Evolutionary conservation across 2,888 invertebrate genomes (phyloP), one percentile per base, ranked within the genome.

Genomic region (Cerastis leucographa): DNA sequence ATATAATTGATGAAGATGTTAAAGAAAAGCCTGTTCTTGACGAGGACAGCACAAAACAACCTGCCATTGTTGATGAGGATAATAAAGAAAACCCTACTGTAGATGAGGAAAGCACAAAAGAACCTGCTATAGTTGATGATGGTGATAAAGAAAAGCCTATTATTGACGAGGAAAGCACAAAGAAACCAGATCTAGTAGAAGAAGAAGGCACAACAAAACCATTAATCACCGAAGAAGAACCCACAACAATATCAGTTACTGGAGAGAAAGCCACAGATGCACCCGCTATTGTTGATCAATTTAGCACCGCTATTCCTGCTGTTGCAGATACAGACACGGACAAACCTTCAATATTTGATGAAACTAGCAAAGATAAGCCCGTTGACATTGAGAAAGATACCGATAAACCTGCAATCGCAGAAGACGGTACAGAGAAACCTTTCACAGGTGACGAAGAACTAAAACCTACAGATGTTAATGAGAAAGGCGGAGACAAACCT

Each of bases 331-430:
- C 14, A n/a, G 59, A 66, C 14, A 82, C 40, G 7, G 77, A 69
- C 2, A 65, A 69, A 66, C 69, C 80, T 22, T 66, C 77, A 65
- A 12, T 68, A 12, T 40, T 61, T 56, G 74, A 74, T 49, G 76
- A 68, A 74, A 54, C 44, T 25, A 71, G 54, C 19, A 74, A 66
- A 76, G 67, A 68, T 35, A 78, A 81, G 9, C 86, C 86, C 12
- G n/a, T 25, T 59, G 54, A 68, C 1, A 42, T 67, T 44, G 72
- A 73, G 67, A 77, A 72, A 61, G 77, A 74, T n/a, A 71, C 69
- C 59, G 56, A 54, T 25, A 59, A 62, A 54, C 74, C 71, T 29
- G 8, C 25, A n/a, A 40, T 40, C 12, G 5, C 14, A 40, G 35
- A 40, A 49, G 64, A 78, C 0, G 56, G 29, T 51, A 73, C 64